Percentiles rank a stretch among this genome's conserved stretches.
Conservation (phyloP, 2,113 vertebrate genomes). For the Seriola quinqueradiata region DNA sequence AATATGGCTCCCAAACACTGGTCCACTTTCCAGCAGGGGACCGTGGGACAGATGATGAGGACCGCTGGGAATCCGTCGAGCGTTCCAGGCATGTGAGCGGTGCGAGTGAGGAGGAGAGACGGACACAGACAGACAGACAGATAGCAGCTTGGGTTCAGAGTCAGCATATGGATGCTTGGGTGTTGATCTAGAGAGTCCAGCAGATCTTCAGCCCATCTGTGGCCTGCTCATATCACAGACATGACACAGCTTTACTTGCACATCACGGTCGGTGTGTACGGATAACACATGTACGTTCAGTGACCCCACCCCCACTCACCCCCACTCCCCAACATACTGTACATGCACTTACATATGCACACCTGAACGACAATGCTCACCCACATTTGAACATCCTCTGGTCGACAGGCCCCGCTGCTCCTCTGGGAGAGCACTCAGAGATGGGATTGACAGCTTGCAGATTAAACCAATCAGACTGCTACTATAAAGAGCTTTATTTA, state of each 20-base stretch:
- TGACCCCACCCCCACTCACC: background rate
- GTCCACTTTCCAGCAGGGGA: constrained; percentile 55
- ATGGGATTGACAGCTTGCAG: constrained; percentile 78
- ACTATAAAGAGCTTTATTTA: constrained; percentile 81
- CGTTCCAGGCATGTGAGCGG: constrained; percentile 71
- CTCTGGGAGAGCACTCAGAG: constrained; percentile 52
- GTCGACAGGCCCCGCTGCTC: constrained; percentile 42
- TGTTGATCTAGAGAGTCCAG: constrained; percentile 69
- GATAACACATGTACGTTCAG: constrained; percentile 26
- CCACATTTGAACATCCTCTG: constrained; percentile 50
- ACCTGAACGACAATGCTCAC: constrained; percentile 66
- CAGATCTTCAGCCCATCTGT: constrained; percentile 80
- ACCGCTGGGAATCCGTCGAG: constrained; percentile 46
- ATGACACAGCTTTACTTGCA: constrained; percentile 38
- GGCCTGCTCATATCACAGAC: constrained; percentile 45
- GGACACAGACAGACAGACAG: constrained; percentile 51
- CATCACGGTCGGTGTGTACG: background rate
- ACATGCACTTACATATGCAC: constrained; percentile 48
- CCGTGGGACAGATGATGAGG: constrained; percentile 62
- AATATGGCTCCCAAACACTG: constrained; percentile 65
- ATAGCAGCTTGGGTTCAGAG: constrained; percentile 74
- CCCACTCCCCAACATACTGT: constrained; percentile 21
- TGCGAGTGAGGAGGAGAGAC: constrained; percentile 32
- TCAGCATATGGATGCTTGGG: constrained; percentile 77
- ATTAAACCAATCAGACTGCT: constrained; percentile 78